Evolutionary conservation across 92 coral and sea anemone genomes (phyloP), one percentile per base, ranked within the genome.

Genomic region (Ricordea florida): DNA sequence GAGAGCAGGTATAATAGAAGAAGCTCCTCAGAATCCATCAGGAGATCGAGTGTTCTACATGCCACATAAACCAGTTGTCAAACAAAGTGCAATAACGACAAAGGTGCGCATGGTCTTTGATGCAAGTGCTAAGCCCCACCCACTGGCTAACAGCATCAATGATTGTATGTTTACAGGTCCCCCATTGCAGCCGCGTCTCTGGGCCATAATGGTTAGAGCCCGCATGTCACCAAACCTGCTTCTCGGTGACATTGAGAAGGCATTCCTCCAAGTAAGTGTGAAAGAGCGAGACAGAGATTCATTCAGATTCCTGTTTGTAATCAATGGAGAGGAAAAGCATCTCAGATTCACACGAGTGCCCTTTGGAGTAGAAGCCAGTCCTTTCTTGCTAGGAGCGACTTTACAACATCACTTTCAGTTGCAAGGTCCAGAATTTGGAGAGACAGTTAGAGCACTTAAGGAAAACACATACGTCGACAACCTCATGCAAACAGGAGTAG

Each of bases 301-400:
- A 0, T 83, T 83, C 56, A 49, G 89, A 13, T 76, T 83, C 64
- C 65, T 83, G 70, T 83, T 83, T 41, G 41, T 58, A 40, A 51
- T 84, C 35, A 60, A 84, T 44, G 32, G 77, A 17, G 22, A 15
- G 44, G 75, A 77, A 31, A 44, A 85, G 46, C 85, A 78, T 27
- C 29, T 77, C 23, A 76, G 85, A 8, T 85, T 85, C 28, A 44
- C 90, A 13, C 43, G 85, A 51, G 57, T 78, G 3, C 84, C 81
- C 1, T 78, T 78, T 48, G 85, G 81, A 11, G 90, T 75, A 11
- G 79, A 84, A 20, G 84, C 89, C 10, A 76, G 89, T 25, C 85
- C 79, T 11, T 79, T 79, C 40, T 8, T 69, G 42, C 62, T 68
- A 3, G 84, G 84, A 26, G 78, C 79, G 4, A 78, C 78, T 3